Percentiles rank a stretch among this genome's conserved stretches.
Evolutionary conservation across 2,888 invertebrate species (phyloP).

Genomic region (Dione juno): DNA sequence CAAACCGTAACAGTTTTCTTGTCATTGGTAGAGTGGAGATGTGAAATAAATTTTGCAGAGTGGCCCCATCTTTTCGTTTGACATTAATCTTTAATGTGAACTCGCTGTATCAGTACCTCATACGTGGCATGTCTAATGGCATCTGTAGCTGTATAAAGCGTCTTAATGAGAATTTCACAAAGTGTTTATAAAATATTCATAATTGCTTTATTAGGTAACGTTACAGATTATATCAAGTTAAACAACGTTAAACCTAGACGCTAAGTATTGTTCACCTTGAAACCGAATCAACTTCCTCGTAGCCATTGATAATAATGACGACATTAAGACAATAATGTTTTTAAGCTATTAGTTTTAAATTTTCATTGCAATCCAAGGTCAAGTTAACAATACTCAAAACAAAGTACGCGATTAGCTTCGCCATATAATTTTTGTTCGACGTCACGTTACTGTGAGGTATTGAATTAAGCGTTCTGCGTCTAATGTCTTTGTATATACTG

Average conservation of each 20-base stretch:
- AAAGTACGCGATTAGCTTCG: constrained; percentile 76
- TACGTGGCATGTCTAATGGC: constrained; percentile 77
- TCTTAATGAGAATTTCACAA: constrained; percentile 3
- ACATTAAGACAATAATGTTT: constrained; percentile 77
- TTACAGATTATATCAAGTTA: constrained; percentile 12
- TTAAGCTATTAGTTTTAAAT: constrained; percentile 79
- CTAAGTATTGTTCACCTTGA: constrained; percentile 73
- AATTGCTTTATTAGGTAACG: constrained; percentile 9
- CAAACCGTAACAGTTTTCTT: constrained; percentile 84
- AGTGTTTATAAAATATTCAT: background rate
- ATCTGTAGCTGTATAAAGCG: constrained; percentile 63
- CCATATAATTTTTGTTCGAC: constrained; percentile 81
- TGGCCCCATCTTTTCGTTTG: constrained; percentile 83
- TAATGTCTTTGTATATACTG: constrained; percentile 72
- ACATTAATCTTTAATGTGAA: constrained; percentile 81
- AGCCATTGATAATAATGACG: constrained; percentile 74
- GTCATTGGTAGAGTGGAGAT: constrained; percentile 82
- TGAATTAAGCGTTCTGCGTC: constrained; percentile 80
- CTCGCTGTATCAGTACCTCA: constrained; percentile 74
- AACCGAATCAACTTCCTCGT: constrained; percentile 77
- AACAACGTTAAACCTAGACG: constrained; percentile 47
- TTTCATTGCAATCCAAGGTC: constrained; percentile 74
- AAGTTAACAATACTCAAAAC: constrained; percentile 76
- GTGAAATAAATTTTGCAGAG: constrained; percentile 84
- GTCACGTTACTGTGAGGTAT: constrained; percentile 76